Evolutionary conservation across 2,113 vertebrate species (phyloP), one percentile per base, ranked within the genome.

Genomic region (Dunckerocampus dactyliophorus): DNA sequence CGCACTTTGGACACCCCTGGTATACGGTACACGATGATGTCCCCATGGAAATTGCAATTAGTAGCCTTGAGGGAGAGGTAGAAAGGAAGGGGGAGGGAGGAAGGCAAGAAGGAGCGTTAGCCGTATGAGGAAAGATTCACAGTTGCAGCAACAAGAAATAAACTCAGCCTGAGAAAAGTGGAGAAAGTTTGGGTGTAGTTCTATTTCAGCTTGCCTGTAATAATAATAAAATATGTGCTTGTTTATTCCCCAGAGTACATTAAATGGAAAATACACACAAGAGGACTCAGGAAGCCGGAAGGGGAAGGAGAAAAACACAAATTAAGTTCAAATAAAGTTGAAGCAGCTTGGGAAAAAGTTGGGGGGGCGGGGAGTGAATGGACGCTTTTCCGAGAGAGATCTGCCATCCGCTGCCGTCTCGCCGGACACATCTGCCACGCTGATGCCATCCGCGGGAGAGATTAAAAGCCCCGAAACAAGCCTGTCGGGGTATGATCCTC

Each of bases 321-420:
- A 48, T 43, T 37, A 21, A 60, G 58, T 43, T 48, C 16, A 19
- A 62, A 54, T 62, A 67, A 66, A 71, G 51, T 71, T 54, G 80
- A 73, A 80, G 71, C 42, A 69, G 62, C 52, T 17, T 1, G 14
- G 12, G 24, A 51, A 39, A 45, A 55, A 31, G 46, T 68, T 55
- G 46, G 47, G 13, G 46, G 24, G 49, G 17, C 12, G 28, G 8
- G 39, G 57, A 67, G 67, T 4, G 47, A 76, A 74, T 68, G 59
- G 59, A 57, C 51, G 52, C 22, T 55, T 83, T 81, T 85, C 85
- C 52, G 24, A 74, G 65, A 80, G 76, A 81, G 55, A 85, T 83
- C 80, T 84, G 83, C 67, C 82, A 82, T 83, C 5, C 77, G 77
- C 59, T 74, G 79, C 43, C 67, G 71, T 80, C 79, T 76, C 76